phyloP scores from a whole-genome alignment of 2,797 vertebrate species.

The Telmatherina bonti region DNA sequence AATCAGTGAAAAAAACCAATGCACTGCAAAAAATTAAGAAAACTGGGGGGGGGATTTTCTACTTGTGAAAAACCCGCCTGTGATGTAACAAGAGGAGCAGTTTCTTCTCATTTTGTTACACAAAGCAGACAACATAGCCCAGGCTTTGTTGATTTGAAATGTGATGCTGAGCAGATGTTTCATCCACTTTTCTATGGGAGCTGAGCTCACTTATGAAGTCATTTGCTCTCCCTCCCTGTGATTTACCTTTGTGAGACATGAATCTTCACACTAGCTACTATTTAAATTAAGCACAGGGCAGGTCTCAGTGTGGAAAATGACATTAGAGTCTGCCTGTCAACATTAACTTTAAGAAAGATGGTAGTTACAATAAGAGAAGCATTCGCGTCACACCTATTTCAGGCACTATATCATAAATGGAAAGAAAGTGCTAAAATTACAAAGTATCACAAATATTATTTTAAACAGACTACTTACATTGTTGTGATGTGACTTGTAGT shows the following conservation, averaged over 20 bases:
- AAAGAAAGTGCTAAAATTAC: background rate
- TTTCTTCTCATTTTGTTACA: background rate
- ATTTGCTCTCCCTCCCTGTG: constrained; percentile 13
- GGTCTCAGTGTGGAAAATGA: constrained; percentile 10
- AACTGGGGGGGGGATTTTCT: background rate
- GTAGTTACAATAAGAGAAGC: background rate
- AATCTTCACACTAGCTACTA: constrained; percentile 3
- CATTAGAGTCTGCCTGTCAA: constrained; percentile 14
- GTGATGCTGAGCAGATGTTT: background rate
- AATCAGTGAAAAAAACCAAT: background rate
- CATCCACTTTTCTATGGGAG: constrained; percentile 1
- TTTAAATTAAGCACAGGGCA: background rate
- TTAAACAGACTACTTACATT: too few species aligned
- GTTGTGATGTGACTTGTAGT: too few species aligned
- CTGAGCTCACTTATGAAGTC: constrained; percentile 4
- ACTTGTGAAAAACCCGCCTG: background rate
- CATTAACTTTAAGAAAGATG: constrained; percentile 10
- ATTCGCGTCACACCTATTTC: background rate
- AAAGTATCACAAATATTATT: too few species aligned
- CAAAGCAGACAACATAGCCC: background rate
- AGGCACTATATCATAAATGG: background rate
- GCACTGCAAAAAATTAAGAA: background rate
- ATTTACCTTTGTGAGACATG: constrained; percentile 19
- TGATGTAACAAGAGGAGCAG: background rate
- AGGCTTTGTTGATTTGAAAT: background rate